These are phyloP conservation scores for Todiramphus saurophagus DNA, from an alignment of 2,113 vertebrate genomes.

Conservation along the genomic window DNA sequence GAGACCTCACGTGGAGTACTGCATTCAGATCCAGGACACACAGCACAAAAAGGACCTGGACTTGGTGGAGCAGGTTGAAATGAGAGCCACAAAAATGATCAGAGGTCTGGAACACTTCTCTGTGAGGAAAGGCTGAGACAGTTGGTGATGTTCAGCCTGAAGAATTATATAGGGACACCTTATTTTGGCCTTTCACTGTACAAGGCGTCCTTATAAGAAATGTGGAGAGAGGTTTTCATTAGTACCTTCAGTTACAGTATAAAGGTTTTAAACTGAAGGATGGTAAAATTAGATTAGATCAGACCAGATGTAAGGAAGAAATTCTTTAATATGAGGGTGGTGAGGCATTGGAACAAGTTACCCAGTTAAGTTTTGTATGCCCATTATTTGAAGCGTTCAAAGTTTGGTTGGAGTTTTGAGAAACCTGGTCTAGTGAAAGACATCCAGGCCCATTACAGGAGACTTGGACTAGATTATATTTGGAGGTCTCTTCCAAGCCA, in stretches of 20 bases:
- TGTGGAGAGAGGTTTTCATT: not conserved
- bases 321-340: not conserved
- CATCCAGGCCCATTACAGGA: not conserved
- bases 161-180: not conserved
- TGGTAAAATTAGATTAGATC: not conserved
- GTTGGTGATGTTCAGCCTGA: not conserved
- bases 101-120: not conserved
- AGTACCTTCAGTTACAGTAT: not conserved
- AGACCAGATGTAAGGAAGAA: not conserved
- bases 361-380: not conserved
- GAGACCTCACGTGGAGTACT: not conserved
- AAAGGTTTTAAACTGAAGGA: not conserved
- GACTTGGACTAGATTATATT: fast-evolving
- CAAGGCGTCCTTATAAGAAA: not conserved
- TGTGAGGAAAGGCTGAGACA: not conserved
- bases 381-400: not conserved
- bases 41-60: not conserved
- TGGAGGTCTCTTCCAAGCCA: not conserved
- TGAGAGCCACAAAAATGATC: not conserved
- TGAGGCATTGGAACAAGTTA: not conserved
- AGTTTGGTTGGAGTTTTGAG: not conserved
- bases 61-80: fast-evolving
- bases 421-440: not conserved
- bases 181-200: not conserved
- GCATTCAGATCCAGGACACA: fast-evolving